These are phyloP conservation scores for Andricus curvator DNA, from an alignment of 2,888 invertebrate species.

Conservation along the genomic window DNA sequence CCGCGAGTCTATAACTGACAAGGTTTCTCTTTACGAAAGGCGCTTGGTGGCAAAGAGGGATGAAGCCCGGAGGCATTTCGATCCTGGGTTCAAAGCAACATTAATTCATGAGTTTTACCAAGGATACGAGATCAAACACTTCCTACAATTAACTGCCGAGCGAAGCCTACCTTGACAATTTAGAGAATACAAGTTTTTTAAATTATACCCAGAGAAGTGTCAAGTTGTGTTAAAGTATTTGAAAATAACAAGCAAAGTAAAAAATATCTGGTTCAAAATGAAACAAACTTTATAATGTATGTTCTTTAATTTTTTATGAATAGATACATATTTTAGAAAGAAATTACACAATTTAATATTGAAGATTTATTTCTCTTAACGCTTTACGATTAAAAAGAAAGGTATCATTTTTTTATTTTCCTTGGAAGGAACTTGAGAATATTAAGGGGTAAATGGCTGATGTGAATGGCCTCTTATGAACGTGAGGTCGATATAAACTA, in stretches of 20 bases:
- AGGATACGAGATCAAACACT: conserved; percentile 73
- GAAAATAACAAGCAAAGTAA: background rate
- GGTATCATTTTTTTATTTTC: background rate
- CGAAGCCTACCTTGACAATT: conserved; percentile 49
- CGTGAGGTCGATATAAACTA: conserved; percentile 8
- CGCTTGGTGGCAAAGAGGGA: conserved; percentile 47
- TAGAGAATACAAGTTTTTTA: background rate
- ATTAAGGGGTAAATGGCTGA: background rate
- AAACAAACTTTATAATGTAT: too few species aligned
- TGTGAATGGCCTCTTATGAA: background rate
- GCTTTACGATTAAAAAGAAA: background rate
- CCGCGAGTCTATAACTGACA: conserved; percentile 66
- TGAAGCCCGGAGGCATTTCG: conserved; percentile 35
- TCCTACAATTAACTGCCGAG: conserved; percentile 68
- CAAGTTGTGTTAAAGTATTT: background rate
- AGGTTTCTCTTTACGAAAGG: conserved; percentile 60
- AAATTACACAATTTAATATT: too few species aligned
- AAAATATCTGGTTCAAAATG: background rate
- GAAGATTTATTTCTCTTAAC: too few species aligned
- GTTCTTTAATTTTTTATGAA: too few species aligned
- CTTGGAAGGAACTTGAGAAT: background rate
- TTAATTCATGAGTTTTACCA: conserved; percentile 70
- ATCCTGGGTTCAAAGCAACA: conserved; percentile 67
- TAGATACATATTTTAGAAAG: too few species aligned
- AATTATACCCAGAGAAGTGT: background rate